phyloP scores from a whole-genome alignment of 2,888 invertebrate species.

The Calliphora vomitoria region DNA sequence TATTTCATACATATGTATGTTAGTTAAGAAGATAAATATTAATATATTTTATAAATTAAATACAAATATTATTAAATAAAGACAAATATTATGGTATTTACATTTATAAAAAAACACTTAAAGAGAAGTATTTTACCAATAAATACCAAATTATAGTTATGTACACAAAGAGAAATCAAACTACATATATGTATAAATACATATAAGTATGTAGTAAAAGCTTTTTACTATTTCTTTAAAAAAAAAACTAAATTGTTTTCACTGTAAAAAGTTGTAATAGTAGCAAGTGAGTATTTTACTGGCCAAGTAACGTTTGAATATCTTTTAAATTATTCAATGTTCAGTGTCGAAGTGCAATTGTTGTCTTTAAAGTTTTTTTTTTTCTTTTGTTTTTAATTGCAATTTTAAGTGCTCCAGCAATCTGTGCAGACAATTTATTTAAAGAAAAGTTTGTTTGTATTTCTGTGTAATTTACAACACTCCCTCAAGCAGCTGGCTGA shows the following conservation, averaged over 20 bases:
- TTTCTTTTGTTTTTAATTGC: constrained; percentile 12
- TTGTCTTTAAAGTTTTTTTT: background rate
- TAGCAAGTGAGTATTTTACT: background rate
- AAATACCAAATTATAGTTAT: background rate
- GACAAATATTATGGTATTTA: constrained; percentile 14
- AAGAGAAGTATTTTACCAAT: background rate
- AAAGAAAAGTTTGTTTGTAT: background rate
- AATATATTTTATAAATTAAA: constrained; percentile 24
- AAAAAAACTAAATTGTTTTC: too few species aligned
- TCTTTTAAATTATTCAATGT: constrained; percentile 25
- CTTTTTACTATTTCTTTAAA: too few species aligned
- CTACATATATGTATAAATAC: too few species aligned
- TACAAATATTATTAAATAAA: constrained; percentile 35
- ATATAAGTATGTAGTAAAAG: too few species aligned
- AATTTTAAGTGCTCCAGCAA: constrained; percentile 2
- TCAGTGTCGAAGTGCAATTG: constrained; percentile 30
- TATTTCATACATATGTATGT: constrained; percentile 6
- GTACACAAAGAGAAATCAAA: background rate
- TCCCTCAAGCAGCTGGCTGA: constrained; percentile 14
- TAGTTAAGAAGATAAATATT: constrained; percentile 24
- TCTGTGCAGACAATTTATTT: background rate
- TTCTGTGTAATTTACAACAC: constrained; percentile 11
- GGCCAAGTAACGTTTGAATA: background rate
- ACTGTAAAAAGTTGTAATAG: background rate
- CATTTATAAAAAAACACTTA: background rate